A percentile compares a stretch with the other conserved stretches of the same genome.
These are phyloP conservation scores for Hirtodrosophila alboralis DNA, from an alignment of 2,888 invertebrate genomes.

Conservation along the genomic window DNA sequence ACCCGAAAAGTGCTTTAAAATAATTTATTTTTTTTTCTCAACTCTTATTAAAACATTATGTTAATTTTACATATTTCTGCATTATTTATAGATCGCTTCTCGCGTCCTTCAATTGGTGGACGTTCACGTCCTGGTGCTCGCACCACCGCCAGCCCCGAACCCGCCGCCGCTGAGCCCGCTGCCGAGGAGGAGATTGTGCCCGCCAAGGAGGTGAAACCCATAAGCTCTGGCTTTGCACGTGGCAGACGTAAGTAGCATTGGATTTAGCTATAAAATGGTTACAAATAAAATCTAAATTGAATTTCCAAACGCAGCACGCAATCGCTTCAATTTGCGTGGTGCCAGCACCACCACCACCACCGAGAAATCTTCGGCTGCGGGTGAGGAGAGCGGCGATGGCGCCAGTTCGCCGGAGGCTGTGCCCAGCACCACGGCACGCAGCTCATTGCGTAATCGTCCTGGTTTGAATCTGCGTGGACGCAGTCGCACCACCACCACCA, in stretches of 20 bases:
- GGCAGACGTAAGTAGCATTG: slow-evolving; percentile 80
- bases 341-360: slow-evolving; percentile 75
- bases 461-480: slow-evolving; percentile 81
- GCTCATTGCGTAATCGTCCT: slow-evolving; percentile 79
- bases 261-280: too few relatives aligned
- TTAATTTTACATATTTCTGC: too few relatives aligned
- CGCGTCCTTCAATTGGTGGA: slow-evolving; percentile 83
- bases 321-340: slow-evolving; percentile 83
- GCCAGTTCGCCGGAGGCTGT: slow-evolving; percentile 60
- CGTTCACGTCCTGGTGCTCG: slow-evolving; percentile 75
- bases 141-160: slow-evolving; percentile 73
- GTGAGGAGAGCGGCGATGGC: slow-evolving; percentile 59
- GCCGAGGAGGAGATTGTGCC: slow-evolving; percentile 75
- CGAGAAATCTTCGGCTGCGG: slow-evolving; percentile 64
- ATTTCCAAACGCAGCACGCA: slow-evolving; percentile 77
- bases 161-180: slow-evolving; percentile 50
- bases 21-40: too few relatives aligned
- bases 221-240: slow-evolving; percentile 78
- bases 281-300: background rate
- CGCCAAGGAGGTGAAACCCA: slow-evolving; percentile 80
- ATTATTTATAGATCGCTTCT: slow-evolving; percentile 80
- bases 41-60: too few relatives aligned
- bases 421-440: slow-evolving; percentile 80
- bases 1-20: too few relatives aligned
- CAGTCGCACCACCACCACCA: slow-evolving; percentile 80